Conservation (phyloP, 2,797 vertebrate genomes). For the Monodelphis domestica region DNA sequence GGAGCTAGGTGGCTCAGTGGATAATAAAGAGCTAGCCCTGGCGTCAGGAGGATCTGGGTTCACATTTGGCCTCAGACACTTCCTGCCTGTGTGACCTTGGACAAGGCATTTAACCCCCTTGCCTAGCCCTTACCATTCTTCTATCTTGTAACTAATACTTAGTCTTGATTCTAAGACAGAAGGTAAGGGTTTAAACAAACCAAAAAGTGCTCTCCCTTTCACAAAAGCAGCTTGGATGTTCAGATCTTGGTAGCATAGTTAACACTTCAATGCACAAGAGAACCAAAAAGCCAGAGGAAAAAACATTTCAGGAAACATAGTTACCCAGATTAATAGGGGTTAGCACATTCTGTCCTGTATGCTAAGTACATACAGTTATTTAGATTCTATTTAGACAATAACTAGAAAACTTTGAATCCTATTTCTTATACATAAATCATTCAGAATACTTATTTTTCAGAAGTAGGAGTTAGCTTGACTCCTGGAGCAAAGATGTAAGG, state of each 20-base stretch:
- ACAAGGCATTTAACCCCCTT: no score
- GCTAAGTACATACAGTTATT: not conserved
- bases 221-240: not conserved
- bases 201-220: not conserved
- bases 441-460: constrained; percentile 26
- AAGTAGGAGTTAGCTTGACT: not conserved
- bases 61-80: no score
- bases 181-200: constrained; percentile 1
- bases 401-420: constrained; percentile 19
- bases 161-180: no score
- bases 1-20: no score
- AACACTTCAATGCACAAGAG: not conserved
- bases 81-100: no score
- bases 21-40: no score
- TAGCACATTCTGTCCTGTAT: not conserved
- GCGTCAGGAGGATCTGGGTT: no score
- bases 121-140: no score
- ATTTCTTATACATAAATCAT: not conserved
- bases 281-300: not conserved
- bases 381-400: not conserved
- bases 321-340: not conserved
- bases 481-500: not conserved
- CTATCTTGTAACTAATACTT: no score
- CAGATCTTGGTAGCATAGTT: not conserved
- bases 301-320: not conserved